Evolutionary conservation across 2,797 vertebrate species (phyloP).

Genomic region (Sebastes minor): DNA sequence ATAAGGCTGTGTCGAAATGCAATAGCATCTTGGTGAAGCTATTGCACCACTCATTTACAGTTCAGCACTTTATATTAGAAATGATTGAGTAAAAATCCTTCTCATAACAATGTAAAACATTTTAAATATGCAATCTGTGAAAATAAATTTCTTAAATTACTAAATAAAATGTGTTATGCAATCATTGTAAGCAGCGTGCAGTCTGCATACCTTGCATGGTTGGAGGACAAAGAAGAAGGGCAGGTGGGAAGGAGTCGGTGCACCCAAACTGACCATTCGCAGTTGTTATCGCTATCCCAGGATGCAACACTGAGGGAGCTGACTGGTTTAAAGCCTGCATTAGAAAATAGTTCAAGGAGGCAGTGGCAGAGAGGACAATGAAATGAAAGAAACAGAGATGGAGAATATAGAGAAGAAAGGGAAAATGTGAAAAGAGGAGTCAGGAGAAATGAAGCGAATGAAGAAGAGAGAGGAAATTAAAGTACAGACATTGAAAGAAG

Average conservation of each 20-base stretch:
- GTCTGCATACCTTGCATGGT: constrained; percentile 89
- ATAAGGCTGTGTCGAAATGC: not conserved
- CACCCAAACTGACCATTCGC: constrained; percentile 93
- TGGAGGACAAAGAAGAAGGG: constrained; percentile 94
- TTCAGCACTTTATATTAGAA: not conserved
- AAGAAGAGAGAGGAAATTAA: not conserved
- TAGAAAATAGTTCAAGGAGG: not conserved
- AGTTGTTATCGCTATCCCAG: constrained; percentile 91
- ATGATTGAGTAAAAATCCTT: not conserved
- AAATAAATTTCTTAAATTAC: not conserved
- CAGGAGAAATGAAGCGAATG: not conserved
- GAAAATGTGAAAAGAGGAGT: not conserved
- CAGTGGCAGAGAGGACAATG: not conserved
- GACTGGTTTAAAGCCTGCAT: constrained; percentile 88
- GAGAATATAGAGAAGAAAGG: not conserved
- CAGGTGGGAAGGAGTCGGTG: constrained; percentile 93
- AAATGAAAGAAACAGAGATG: not conserved
- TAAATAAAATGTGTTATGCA: not conserved
- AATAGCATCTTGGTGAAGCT: not conserved
- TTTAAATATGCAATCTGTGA: not conserved
- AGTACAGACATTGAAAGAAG: not conserved
- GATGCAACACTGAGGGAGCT: constrained; percentile 91
- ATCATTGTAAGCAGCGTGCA: not conserved
- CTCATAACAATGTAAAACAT: not conserved
- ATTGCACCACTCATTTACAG: not conserved